phyloP scores from a whole-genome alignment of 2,888 invertebrate genomes.

The Lepetodrilus schrolli region DNA sequence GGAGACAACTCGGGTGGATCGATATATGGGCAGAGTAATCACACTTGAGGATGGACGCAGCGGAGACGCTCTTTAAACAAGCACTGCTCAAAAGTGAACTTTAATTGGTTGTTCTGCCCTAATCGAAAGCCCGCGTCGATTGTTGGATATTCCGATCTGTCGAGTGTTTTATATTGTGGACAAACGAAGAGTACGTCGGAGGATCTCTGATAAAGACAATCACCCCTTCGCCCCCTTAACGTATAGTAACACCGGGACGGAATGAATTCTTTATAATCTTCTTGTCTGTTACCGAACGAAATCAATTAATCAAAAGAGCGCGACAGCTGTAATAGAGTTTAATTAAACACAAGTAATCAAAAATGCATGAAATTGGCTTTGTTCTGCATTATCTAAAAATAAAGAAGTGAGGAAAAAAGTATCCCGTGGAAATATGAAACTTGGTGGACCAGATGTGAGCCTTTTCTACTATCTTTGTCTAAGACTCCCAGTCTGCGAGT shows the following conservation, averaged over 20 bases:
- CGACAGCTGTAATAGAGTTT: constrained; percentile 25
- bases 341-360: constrained; percentile 21
- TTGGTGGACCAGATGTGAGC: not conserved
- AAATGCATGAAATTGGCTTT: constrained; percentile 23
- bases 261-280: constrained; percentile 7
- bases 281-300: constrained; percentile 1
- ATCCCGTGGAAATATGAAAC: not conserved
- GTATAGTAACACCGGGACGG: not conserved
- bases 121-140: not conserved
- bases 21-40: not conserved
- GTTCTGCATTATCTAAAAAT: constrained; percentile 24
- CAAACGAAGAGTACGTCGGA: not conserved
- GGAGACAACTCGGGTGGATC: too few relatives aligned
- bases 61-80: not conserved
- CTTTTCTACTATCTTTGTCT: not conserved
- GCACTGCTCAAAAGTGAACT: constrained; percentile 9
- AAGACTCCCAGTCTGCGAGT: not conserved
- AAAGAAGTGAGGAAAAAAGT: constrained; percentile 7
- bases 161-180: not conserved
- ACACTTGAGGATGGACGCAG: constrained; percentile 1
- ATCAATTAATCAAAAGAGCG: constrained; percentile 23
- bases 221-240: not conserved
- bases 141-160: not conserved
- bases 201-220: not conserved
- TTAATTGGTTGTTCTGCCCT: not conserved